Evolutionary conservation across 2,797 vertebrate genomes (phyloP).

Genomic region (Onychomys leucogaster): DNA sequence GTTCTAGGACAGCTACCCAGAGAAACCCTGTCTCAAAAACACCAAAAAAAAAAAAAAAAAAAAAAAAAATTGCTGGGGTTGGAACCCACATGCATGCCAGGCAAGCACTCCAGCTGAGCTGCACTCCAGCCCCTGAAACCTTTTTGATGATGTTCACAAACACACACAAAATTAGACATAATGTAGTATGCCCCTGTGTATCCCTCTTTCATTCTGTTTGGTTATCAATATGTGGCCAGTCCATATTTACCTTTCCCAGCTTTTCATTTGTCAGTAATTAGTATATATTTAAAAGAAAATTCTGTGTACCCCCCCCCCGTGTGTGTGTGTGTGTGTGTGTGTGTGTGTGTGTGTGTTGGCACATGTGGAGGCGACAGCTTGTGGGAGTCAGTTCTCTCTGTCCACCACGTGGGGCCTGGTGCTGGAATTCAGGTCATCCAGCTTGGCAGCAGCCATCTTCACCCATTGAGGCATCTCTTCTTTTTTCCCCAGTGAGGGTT

Average conservation of each 20-base stretch:
- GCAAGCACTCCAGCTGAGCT: background rate
- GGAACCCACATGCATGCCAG: background rate
- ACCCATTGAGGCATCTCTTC: background rate
- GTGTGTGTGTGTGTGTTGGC: background rate
- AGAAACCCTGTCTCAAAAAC: background rate
- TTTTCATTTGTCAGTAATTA: background rate
- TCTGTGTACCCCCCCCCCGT: background rate
- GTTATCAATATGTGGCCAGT: background rate
- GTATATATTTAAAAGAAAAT: background rate
- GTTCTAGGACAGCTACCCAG: background rate
- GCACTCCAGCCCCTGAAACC: background rate
- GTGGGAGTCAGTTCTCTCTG: background rate
- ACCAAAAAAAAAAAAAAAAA: background rate
- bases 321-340: background rate
- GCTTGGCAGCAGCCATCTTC: background rate
- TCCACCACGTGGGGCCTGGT: background rate
- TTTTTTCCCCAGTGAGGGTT: background rate
- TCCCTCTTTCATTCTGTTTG: background rate
- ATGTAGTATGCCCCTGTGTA: background rate
- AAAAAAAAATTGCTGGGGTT: background rate
- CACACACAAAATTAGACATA: background rate
- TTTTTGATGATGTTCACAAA: slow-evolving; percentile 6
- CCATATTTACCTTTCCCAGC: background rate
- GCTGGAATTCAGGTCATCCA: background rate
- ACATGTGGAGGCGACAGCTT: background rate